A percentile compares a stretch with the other conserved stretches of the same genome.
Conservation (phyloP, 2,797 vertebrate species). For the Rhinogobio ventralis region DNA sequence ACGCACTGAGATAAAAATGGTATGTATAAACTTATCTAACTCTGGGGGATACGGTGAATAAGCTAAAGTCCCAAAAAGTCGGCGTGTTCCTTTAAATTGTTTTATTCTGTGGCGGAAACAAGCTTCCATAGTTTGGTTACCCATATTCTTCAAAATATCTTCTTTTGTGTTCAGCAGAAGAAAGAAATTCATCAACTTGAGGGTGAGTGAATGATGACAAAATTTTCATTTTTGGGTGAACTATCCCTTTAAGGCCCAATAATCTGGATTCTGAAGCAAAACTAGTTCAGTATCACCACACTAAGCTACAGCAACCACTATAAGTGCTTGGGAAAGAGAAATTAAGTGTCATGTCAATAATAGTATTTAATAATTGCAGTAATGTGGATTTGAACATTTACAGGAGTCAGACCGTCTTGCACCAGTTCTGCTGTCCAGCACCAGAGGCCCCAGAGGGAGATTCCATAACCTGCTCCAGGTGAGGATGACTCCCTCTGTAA, state of each 20-base stretch:
- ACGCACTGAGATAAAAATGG: too few relatives aligned
- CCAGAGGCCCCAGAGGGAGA: conserved; percentile 91
- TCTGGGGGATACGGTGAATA: too few relatives aligned
- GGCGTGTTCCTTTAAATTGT: too few relatives aligned
- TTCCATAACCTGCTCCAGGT: conserved; percentile 77
- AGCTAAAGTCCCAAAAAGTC: too few relatives aligned
- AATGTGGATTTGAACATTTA: conserved; percentile 29
- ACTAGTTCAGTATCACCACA: neutral
- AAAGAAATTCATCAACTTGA: too few relatives aligned
- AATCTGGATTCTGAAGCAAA: neutral
- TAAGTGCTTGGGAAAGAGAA: neutral
- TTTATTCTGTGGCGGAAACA: too few relatives aligned
- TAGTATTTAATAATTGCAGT: neutral
- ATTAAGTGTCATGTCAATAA: neutral
- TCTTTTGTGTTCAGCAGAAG: too few relatives aligned
- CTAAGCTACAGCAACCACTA: neutral
- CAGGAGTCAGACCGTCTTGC: conserved; percentile 97
- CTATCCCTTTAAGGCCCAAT: neutral
- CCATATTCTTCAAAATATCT: too few relatives aligned
- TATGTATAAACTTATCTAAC: too few relatives aligned
- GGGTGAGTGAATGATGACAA: too few relatives aligned
- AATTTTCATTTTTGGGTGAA: neutral
- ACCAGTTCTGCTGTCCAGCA: conserved; percentile 98
- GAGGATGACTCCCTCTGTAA: conserved; percentile 55
- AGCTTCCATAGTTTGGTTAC: too few relatives aligned